Conservation (phyloP, 2,797 vertebrate species). For the Phalloptychus januarius region DNA sequence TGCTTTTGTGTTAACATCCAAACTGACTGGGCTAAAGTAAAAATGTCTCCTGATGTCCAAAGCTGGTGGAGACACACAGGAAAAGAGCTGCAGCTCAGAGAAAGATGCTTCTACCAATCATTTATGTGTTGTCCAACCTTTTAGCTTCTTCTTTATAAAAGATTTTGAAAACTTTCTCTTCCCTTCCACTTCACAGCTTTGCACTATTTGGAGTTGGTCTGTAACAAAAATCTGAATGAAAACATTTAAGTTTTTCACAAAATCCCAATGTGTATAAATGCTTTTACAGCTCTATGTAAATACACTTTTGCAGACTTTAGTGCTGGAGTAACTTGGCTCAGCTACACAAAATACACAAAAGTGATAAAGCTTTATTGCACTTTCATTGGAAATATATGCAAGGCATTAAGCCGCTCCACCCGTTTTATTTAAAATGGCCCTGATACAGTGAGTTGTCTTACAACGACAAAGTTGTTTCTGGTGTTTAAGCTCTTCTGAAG, state of each 20-base stretch:
- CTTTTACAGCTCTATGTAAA: neutral
- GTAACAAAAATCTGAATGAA: neutral
- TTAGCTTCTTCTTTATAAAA: neutral
- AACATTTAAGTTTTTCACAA: neutral
- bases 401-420: neutral
- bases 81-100: neutral
- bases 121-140: neutral
- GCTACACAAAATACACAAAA: slow-evolving; percentile 10
- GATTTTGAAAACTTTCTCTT: neutral
- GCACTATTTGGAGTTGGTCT: neutral
- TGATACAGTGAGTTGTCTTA: neutral
- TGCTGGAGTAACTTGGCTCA: slow-evolving; percentile 11
- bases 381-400: neutral
- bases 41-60: neutral
- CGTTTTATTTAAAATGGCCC: neutral
- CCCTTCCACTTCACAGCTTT: neutral
- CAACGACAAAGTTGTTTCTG: slow-evolving; percentile 18
- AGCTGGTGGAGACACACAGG: neutral
- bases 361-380: slow-evolving; percentile 13
- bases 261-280: neutral
- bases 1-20: neutral
- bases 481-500: slow-evolving; percentile 55
- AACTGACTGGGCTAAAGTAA: neutral
- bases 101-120: neutral
- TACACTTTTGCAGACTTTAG: slow-evolving; percentile 5